Base-by-base conservation (phyloP, 2,797 vertebrate genomes). In the Morelia viridis region DNA sequence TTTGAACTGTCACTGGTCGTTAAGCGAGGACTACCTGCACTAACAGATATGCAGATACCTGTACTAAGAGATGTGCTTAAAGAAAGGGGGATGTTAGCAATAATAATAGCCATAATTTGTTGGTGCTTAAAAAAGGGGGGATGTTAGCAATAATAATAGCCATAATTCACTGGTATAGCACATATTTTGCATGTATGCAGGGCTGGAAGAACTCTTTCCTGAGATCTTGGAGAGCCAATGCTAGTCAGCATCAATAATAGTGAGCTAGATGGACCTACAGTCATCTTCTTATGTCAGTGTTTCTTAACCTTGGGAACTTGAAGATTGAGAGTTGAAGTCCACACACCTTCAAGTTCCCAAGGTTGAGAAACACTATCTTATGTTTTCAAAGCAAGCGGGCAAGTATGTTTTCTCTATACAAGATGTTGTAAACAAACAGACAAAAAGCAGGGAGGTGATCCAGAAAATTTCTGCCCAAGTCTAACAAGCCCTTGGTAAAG, bases 141-240 rank as follows among this genome's bases (percentile, higher is more conserved):
- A 71, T 35, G 31, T 71, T 71, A 31, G 13, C 68, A 35, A 17
- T 19, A 31, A 5, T 7, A 71, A 71, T 71, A 71, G 15, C 68
- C 31, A 71, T 71, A 71, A 13, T 71, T 35, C 68, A 71, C 15
- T 35, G 31, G 15, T 17, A 8, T 71, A 71, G 68, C 31, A 71
- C 15, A 22, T 94, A 62, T 5, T 76, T 60, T 65, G 58, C 0
- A 0, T 0, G 85, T 0, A 0, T 6, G 1, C 31, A 9, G 31
- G 7, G 7, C 68, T 76, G 31, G 31, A 8, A 76, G 35, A 76
- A 76, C 6, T 35, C 31, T 19, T 61, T 53, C 50, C 50, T 24
- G 22, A 24, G 22, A 61, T 61, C 7, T 76, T 76, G 31, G 2
- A 0, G 15, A 76, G 68, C 17, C 68, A 76, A 76, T 76, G 31